phyloP scores from a whole-genome alignment of 2,888 invertebrate species.

The Cryptosula pallasiana region DNA sequence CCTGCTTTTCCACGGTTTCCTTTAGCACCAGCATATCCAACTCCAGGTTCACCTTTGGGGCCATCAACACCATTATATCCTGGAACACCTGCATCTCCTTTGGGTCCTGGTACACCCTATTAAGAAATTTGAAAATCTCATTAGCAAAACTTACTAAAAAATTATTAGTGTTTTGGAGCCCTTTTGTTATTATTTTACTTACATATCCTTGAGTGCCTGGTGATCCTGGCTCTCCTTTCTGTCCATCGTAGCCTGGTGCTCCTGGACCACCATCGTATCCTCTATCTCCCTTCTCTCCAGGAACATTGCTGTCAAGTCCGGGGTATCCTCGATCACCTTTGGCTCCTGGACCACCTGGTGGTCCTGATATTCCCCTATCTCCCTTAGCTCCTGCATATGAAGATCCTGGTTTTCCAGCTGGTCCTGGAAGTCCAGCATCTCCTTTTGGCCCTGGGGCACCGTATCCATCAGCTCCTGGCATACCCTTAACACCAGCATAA shows the following conservation, averaged over 20 bases:
- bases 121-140: conserved; percentile 9
- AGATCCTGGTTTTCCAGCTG: not conserved
- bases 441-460: conserved; percentile 5
- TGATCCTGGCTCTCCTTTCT: conserved; percentile 12
- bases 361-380: not conserved
- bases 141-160: too few relatives aligned
- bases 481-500: not conserved
- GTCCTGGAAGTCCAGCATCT: not conserved
- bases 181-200: too few relatives aligned
- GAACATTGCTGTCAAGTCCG: not conserved
- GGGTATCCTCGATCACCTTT: conserved; percentile 18
- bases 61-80: conserved; percentile 1
- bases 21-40: conserved; percentile 4
- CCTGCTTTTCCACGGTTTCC: conserved; percentile 8
- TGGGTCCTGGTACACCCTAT: conserved; percentile 2
- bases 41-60: conserved; percentile 2
- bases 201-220: conserved; percentile 1
- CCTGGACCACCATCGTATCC: not conserved
- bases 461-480: conserved; percentile 10
- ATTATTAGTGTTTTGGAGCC: too few relatives aligned
- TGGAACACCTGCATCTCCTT: conserved; percentile 1
- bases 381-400: conserved; percentile 1
- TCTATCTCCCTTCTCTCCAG: conserved; percentile 14
- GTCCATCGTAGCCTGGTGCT: not conserved
- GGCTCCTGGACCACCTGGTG: conserved; percentile 4